A percentile compares a stretch with the other conserved stretches of the same genome.
phyloP scores from a whole-genome alignment of 2,797 vertebrate species.

The Astyanax mexicanus region DNA sequence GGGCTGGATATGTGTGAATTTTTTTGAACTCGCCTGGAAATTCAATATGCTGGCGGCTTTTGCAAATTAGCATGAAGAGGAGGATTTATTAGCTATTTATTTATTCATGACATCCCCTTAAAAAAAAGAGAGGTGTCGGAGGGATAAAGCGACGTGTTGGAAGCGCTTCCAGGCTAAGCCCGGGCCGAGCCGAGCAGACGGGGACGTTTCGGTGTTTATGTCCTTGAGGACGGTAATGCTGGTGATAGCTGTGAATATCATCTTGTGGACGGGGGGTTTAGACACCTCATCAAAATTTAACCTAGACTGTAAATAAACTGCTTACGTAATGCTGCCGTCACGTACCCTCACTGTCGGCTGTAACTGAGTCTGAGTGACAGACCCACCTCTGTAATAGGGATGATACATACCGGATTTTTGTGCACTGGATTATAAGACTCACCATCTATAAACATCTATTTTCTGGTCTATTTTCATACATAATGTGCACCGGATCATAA shows the following conservation, averaged over 20 bases:
- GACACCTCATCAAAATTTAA: conserved; percentile 39
- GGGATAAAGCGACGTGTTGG: conserved; percentile 47
- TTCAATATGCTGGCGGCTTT: conserved; percentile 51
- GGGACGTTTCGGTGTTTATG: conserved; percentile 32
- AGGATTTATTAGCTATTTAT: conserved; percentile 70
- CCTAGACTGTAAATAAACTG: conserved; percentile 1
- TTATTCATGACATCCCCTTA: conserved; percentile 67
- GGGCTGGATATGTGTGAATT: conserved; percentile 45
- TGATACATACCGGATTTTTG: too few relatives aligned
- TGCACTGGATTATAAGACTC: too few relatives aligned
- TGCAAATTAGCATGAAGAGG: conserved; percentile 65
- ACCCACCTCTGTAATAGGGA: background rate
- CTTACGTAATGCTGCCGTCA: too few relatives aligned
- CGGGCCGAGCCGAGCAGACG: conserved; percentile 1
- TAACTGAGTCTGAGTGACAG: too few relatives aligned
- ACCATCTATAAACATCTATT: too few relatives aligned
- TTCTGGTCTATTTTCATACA: too few relatives aligned
- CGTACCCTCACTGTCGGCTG: too few relatives aligned
- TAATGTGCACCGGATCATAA: too few relatives aligned
- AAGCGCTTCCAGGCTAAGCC: conserved; percentile 38
- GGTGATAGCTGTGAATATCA: conserved; percentile 6
- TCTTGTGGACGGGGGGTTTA: background rate
- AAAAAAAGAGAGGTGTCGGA: conserved; percentile 32
- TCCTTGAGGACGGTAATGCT: conserved; percentile 41
- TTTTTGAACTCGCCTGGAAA: conserved; percentile 45